A percentile compares a stretch with the other conserved stretches of the same genome.
These are phyloP conservation scores for Chrysolina americana DNA, from an alignment of 2,888 invertebrate species.

Conservation along the genomic window DNA sequence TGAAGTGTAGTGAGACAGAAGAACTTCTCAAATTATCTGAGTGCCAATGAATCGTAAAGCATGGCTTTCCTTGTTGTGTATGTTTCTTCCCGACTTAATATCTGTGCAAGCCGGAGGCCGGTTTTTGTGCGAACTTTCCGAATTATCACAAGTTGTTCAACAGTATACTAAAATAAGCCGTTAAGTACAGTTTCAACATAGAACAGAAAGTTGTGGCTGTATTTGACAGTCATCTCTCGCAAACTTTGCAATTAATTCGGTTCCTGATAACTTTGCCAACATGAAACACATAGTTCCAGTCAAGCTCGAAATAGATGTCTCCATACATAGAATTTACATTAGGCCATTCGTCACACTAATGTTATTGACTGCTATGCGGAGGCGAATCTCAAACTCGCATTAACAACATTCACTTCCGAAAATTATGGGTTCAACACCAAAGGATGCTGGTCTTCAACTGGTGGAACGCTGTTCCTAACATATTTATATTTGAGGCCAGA, in stretches of 20 bases:
- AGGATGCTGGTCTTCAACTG: too few relatives aligned
- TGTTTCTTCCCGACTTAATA: too few relatives aligned
- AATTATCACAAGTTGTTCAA: too few relatives aligned
- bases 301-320: constrained; percentile 20
- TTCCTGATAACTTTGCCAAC: neutral
- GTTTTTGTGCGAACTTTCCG: too few relatives aligned
- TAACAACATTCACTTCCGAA: neutral
- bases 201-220: constrained; percentile 2
- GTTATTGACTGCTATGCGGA: constrained; percentile 12
- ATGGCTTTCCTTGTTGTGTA: too few relatives aligned
- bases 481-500: too few relatives aligned
- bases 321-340: constrained; percentile 26
- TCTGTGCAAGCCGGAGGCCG: too few relatives aligned
- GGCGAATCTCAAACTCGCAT: neutral
- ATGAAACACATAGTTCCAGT: constrained; percentile 11
- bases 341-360: constrained; percentile 18
- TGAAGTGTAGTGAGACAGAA: too few relatives aligned
- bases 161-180: neutral
- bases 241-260: constrained; percentile 14
- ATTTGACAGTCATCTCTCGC: constrained; percentile 11
- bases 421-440: too few relatives aligned
- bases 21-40: too few relatives aligned
- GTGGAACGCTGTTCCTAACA: too few relatives aligned
- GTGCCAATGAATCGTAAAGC: too few relatives aligned
- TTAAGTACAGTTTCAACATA: constrained; percentile 4